These are phyloP conservation scores for Drosophila cognata DNA, from an alignment of 2,888 invertebrate genomes.

Conservation along the genomic window DNA sequence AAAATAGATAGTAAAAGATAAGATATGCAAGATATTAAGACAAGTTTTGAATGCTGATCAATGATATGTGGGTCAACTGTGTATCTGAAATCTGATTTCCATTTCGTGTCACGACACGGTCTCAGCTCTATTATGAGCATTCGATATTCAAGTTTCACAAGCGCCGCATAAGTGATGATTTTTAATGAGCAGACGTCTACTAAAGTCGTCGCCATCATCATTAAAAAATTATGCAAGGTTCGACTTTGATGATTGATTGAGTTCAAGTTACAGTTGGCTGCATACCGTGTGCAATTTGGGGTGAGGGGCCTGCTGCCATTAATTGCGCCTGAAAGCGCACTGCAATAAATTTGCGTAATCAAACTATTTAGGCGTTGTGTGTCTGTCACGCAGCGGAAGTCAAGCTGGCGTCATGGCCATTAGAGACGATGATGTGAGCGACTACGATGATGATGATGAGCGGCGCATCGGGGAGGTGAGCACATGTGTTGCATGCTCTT, in stretches of 20 bases:
- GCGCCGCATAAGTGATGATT: conserved; percentile 30
- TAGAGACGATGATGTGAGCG: conserved; percentile 21
- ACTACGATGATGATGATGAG: conserved; percentile 16
- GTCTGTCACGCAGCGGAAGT: conserved; percentile 66
- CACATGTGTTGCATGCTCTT: conserved; percentile 70
- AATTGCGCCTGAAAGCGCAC: conserved; percentile 59
- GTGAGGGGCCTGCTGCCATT: conserved; percentile 42
- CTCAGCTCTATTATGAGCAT: conserved; percentile 8
- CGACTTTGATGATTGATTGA: conserved; percentile 66
- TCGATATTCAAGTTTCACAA: conserved; percentile 27
- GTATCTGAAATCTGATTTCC: not conserved
- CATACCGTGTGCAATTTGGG: conserved; percentile 10
- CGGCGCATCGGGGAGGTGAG: not conserved
- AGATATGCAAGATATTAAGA: not conserved
- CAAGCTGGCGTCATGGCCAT: conserved; percentile 61
- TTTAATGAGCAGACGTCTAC: conserved; percentile 61
- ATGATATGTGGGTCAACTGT: not conserved
- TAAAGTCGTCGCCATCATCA: conserved; percentile 52
- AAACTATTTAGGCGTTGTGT: conserved; percentile 69
- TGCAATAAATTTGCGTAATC: conserved; percentile 76
- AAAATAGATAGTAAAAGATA: not conserved
- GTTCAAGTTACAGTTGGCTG: conserved; percentile 33
- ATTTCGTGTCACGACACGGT: conserved; percentile 13
- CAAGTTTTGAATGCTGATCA: not conserved
- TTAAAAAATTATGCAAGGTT: conserved; percentile 61